Evolutionary conservation across 2,888 invertebrate species (phyloP).

Genomic region (Volucella inflata): DNA sequence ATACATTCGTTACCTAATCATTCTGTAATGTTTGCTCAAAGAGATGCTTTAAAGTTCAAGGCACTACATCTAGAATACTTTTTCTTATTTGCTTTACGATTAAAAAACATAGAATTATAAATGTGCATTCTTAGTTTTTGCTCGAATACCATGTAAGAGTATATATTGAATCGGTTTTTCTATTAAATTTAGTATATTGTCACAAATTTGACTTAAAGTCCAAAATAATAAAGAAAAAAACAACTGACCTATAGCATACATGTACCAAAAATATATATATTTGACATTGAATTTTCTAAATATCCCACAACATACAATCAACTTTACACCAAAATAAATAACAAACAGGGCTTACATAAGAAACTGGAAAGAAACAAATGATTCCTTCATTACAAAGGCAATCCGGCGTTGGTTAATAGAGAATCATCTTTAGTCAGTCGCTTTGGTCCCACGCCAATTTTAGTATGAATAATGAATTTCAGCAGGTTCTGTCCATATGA

Average conservation of each 20-base stretch:
- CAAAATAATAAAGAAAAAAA: too few relatives aligned
- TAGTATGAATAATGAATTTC: slow-evolving; percentile 93
- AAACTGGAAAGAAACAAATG: background rate
- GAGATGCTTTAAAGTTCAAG: too few relatives aligned
- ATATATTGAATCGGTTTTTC: too few relatives aligned
- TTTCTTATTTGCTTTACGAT: too few relatives aligned
- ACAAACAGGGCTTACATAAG: background rate
- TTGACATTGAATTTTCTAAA: background rate
- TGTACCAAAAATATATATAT: background rate
- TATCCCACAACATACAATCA: background rate
- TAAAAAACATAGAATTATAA: too few relatives aligned
- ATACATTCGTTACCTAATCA: too few relatives aligned
- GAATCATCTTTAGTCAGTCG: slow-evolving; percentile 34
- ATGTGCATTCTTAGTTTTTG: too few relatives aligned
- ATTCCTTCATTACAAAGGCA: slow-evolving; percentile 17
- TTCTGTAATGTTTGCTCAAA: too few relatives aligned
- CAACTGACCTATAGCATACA: background rate
- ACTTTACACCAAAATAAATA: slow-evolving; percentile 22
- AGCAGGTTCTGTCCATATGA: slow-evolving; percentile 85
- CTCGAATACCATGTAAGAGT: too few relatives aligned
- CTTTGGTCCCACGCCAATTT: slow-evolving; percentile 91
- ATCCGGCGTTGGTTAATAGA: slow-evolving; percentile 37
- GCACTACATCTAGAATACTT: too few relatives aligned
- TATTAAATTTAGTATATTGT: too few relatives aligned
- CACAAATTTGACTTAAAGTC: too few relatives aligned